A percentile compares a stretch with the other conserved stretches of the same genome.
These are phyloP conservation scores for Vollenhovia emeryi DNA, from an alignment of 1,140 invertebrate species.

Conservation along the genomic window DNA sequence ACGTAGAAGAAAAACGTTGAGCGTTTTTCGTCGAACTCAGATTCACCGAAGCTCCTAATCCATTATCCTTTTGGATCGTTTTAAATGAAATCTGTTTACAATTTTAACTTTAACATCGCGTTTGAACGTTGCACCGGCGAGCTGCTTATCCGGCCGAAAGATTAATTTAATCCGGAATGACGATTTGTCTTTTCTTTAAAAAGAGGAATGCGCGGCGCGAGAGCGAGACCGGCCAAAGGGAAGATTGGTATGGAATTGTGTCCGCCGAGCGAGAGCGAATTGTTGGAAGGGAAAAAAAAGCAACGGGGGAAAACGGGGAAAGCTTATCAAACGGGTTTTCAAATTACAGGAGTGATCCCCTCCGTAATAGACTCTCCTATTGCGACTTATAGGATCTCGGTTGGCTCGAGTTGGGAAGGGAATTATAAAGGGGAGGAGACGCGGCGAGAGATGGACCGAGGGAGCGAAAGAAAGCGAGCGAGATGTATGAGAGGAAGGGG, in stretches of 20 bases:
- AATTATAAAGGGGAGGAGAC: conserved; percentile 69
- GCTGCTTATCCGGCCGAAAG: conserved; percentile 41
- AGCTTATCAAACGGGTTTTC: conserved; percentile 77
- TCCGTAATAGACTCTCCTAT: conserved; percentile 75
- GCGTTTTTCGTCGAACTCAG: conserved; percentile 5
- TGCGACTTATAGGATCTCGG: conserved; percentile 76
- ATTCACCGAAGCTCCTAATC: conserved; percentile 13
- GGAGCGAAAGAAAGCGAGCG: conserved; percentile 22
- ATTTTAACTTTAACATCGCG: conserved; percentile 40
- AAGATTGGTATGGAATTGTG: conserved; percentile 71
- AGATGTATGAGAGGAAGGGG: not conserved
- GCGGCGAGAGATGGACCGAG: conserved; percentile 29
- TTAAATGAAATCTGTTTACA: conserved; percentile 37
- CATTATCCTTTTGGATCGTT: conserved; percentile 1
- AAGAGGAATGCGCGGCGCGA: conserved; percentile 43
- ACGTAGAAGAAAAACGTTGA: not conserved
- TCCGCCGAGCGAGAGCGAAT: conserved; percentile 40
- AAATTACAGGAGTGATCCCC: conserved; percentile 77
- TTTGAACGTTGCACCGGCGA: conserved; percentile 13
- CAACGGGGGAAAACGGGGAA: conserved; percentile 29
- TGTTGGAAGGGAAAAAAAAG: conserved; percentile 57
- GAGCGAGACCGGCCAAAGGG: conserved; percentile 56
- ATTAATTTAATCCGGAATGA: conserved; percentile 58
- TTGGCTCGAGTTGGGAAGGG: conserved; percentile 69
- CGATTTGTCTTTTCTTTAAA: conserved; percentile 55